A percentile compares a stretch with the other conserved stretches of the same genome.
These are phyloP conservation scores for Phrynocephalus guinanensis DNA, from an alignment of 2,797 vertebrate genomes.

Conservation along the genomic window DNA sequence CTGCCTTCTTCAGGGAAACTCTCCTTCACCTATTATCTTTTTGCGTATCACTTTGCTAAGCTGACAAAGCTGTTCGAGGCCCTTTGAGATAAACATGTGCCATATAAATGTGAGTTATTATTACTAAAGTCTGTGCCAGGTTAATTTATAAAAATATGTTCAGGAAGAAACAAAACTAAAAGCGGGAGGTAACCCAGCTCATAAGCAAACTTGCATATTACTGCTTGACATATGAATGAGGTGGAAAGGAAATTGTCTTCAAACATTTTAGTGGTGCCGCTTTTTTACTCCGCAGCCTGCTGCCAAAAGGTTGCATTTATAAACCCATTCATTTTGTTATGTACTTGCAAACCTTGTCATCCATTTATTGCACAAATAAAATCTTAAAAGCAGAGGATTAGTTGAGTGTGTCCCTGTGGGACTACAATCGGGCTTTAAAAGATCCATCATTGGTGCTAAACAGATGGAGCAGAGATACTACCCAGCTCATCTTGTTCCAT, in stretches of 20 bases:
- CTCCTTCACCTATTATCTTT: not conserved
- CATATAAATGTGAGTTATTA: constrained; percentile 39
- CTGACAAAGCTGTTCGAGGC: constrained; percentile 41
- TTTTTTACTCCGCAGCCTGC: constrained; percentile 56
- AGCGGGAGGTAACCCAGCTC: constrained; percentile 48
- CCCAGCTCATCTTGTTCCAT: constrained; percentile 27
- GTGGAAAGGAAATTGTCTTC: constrained; percentile 55
- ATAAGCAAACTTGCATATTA: constrained; percentile 68
- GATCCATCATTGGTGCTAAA: constrained; percentile 58
- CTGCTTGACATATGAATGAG: constrained; percentile 69
- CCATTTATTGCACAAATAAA: constrained; percentile 72
- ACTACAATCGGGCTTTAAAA: constrained; percentile 61
- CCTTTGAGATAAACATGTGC: constrained; percentile 45
- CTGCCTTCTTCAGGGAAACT: accelerated
- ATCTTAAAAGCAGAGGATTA: constrained; percentile 66
- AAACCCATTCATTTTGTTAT: constrained; percentile 70
- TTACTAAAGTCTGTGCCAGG: constrained; percentile 66
- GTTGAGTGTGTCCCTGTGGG: constrained; percentile 57
- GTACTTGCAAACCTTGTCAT: constrained; percentile 66
- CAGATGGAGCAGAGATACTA: constrained; percentile 56
- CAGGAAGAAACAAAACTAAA: constrained; percentile 20
- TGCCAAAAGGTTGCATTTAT: constrained; percentile 71
- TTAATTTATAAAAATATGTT: constrained; percentile 72
- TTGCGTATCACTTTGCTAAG: not conserved
- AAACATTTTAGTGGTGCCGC: constrained; percentile 55